phyloP scores from a whole-genome alignment of 2,113 vertebrate species.

The Phasianus colchicus region DNA sequence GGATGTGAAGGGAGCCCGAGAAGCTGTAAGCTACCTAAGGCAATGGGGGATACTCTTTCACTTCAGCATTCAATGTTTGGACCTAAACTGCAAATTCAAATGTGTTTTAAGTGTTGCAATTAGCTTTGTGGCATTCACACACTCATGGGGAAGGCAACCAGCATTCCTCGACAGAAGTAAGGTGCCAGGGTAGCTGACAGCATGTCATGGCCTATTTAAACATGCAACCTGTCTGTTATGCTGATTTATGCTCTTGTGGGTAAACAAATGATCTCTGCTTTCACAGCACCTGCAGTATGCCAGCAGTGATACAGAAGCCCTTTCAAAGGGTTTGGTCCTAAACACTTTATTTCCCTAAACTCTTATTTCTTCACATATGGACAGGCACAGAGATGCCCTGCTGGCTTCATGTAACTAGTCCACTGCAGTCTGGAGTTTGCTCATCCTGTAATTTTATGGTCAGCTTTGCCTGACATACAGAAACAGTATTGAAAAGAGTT shows the following conservation, averaged over 20 bases:
- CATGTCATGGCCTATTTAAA: slow-evolving; percentile 45
- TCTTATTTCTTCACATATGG: not conserved
- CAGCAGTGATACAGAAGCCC: not conserved
- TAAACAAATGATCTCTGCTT: slow-evolving; percentile 20
- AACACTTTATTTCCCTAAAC: not conserved
- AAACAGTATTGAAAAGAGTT: not conserved
- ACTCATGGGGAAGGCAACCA: not conserved
- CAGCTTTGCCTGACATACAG: not conserved
- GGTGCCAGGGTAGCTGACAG: slow-evolving; percentile 3
- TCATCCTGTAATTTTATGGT: not conserved
- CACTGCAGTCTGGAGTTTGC: not conserved
- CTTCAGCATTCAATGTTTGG: not conserved
- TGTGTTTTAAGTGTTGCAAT: slow-evolving; percentile 17
- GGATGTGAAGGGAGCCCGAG: not conserved
- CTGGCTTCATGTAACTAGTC: not conserved
- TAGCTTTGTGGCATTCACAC: not conserved
- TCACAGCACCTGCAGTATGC: not conserved
- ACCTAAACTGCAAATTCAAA: slow-evolving; percentile 19
- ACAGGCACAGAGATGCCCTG: not conserved
- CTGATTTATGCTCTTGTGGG: slow-evolving; percentile 30
- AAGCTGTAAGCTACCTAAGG: not conserved
- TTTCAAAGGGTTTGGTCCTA: not conserved
- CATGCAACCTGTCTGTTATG: slow-evolving; percentile 1
- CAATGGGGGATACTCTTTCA: not conserved
- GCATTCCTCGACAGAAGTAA: slow-evolving; percentile 29